These are phyloP conservation scores for Esox lucius DNA, from an alignment of 2,797 vertebrate species.

Conservation along the genomic window DNA sequence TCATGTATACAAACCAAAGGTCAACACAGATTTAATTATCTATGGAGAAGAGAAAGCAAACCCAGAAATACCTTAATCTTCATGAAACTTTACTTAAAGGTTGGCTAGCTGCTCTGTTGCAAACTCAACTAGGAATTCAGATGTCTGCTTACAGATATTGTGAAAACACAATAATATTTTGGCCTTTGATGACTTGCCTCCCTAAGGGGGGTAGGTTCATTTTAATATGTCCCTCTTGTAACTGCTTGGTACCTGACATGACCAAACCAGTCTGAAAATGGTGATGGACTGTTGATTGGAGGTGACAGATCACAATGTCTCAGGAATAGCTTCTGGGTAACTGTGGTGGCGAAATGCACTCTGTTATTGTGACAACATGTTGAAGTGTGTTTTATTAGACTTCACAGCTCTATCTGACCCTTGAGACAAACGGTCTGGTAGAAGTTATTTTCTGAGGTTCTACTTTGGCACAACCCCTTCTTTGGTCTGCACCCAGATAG, in stretches of 20 bases:
- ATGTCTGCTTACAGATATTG: constrained; percentile 18
- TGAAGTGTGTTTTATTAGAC: constrained; percentile 51
- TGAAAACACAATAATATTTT: constrained; percentile 13
- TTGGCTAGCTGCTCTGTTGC: not conserved
- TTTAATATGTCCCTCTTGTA: constrained; percentile 8
- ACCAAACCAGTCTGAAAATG: constrained; percentile 21
- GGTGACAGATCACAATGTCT: constrained; percentile 27
- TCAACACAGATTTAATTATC: constrained; percentile 63
- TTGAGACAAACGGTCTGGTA: not conserved
- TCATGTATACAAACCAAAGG: constrained; percentile 63
- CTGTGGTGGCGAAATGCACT: constrained; percentile 31
- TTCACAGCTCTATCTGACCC: constrained; percentile 41
- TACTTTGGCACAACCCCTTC: not conserved
- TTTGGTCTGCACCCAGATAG: not conserved
- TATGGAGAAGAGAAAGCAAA: constrained; percentile 42
- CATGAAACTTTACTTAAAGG: constrained; percentile 12
- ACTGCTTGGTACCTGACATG: constrained; percentile 35
- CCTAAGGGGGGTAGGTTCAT: constrained; percentile 1
- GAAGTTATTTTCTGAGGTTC: not conserved
- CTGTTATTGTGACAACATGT: constrained; percentile 37
- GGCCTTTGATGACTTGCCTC: constrained; percentile 3
- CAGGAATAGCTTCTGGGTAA: constrained; percentile 32
- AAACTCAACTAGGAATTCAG: constrained; percentile 1
- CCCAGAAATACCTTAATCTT: constrained; percentile 36
- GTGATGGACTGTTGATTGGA: constrained; percentile 11